A percentile compares a stretch with the other conserved stretches of the same genome.
phyloP scores from a whole-genome alignment of 2,113 vertebrate species.

The Megalops atlanticus region DNA sequence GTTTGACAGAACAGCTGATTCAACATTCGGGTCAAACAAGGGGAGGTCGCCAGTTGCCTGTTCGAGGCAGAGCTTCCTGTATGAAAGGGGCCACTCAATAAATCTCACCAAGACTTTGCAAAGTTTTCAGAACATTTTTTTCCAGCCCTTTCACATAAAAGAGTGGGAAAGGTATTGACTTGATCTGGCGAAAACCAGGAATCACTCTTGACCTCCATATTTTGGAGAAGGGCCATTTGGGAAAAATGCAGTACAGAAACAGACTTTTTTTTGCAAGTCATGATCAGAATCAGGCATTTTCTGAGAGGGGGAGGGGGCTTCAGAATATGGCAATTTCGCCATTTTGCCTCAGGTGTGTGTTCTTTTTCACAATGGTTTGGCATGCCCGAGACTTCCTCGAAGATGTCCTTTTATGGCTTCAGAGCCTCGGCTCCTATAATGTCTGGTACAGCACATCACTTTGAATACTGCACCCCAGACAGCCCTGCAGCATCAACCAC shows the following conservation, averaged over 20 bases:
- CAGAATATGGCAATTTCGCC: background rate
- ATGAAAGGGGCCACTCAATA: background rate
- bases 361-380: no score
- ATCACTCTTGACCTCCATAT: background rate
- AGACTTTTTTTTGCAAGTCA: background rate
- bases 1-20: conserved; percentile 1
- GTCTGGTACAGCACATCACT: no score
- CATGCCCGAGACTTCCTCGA: no score
- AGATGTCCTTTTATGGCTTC: background rate
- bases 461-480: no score
- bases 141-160: background rate
- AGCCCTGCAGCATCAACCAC: no score
- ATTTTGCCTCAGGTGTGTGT: background rate
- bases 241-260: no score
- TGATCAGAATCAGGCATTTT: background rate
- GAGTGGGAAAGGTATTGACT: background rate
- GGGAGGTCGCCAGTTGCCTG: background rate
- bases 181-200: background rate
- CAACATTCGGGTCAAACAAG: background rate
- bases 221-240: no score
- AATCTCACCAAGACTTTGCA: background rate
- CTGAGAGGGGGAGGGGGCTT: no score
- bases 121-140: background rate
- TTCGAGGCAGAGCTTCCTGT: conserved; percentile 1
- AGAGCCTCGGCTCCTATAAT: background rate